Percentiles rank a stretch among this genome's conserved stretches.
Evolutionary conservation across 2,888 invertebrate species (phyloP).

Genomic region (Meghimatium bilineatum): DNA sequence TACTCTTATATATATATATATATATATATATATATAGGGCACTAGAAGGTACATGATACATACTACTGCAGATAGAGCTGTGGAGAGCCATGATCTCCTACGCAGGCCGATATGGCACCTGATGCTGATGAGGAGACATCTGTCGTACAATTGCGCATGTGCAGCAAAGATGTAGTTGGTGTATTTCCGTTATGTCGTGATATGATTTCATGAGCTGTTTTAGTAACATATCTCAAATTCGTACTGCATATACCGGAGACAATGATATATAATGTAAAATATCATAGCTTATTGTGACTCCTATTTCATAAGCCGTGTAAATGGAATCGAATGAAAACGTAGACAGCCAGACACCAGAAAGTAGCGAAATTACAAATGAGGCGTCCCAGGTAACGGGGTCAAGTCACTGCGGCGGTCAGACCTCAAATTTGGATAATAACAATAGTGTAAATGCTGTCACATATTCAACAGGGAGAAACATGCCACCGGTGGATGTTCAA

Average conservation of each 20-base stretch:
- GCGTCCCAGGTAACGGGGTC: conserved; percentile 49
- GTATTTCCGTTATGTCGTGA: background rate
- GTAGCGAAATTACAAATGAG: background rate
- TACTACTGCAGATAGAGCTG: no score
- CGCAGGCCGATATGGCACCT: no score
- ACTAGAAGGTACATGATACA: no score
- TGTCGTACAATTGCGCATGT: background rate
- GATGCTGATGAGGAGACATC: no score
- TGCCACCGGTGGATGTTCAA: background rate
- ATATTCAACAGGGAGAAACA: background rate
- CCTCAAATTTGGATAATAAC: background rate
- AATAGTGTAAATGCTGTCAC: background rate
- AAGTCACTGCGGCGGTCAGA: background rate
- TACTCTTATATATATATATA: background rate
- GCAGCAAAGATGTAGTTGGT: background rate
- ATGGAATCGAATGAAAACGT: background rate
- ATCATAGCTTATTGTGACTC: background rate
- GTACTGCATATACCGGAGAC: background rate
- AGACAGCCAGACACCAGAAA: background rate
- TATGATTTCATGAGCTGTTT: background rate
- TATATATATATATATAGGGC: background rate
- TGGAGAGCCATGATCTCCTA: no score
- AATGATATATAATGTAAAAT: background rate
- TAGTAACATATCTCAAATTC: background rate
- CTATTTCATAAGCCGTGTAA: background rate